Evolutionary conservation across 2,888 invertebrate genomes (phyloP).

Genomic region (Diaprepes abbreviatus): DNA sequence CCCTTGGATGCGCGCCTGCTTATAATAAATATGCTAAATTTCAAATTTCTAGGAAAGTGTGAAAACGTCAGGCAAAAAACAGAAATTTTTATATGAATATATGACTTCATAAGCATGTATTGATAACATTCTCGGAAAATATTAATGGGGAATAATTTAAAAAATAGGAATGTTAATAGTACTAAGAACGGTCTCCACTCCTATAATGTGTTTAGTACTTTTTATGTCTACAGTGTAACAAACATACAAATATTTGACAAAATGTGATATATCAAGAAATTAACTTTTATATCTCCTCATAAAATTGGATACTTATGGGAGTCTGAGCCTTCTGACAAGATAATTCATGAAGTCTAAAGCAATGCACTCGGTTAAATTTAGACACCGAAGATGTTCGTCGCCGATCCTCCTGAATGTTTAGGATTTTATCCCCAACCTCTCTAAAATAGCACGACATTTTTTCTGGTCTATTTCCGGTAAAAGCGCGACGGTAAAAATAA

Average conservation of each 20-base stretch:
- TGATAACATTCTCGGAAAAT: too few relatives aligned
- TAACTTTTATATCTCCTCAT: not conserved
- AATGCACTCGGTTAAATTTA: slow-evolving; percentile 15
- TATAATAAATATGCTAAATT: too few relatives aligned
- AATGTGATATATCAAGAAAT: not conserved
- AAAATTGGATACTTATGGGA: not conserved
- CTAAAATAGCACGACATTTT: slow-evolving; percentile 29
- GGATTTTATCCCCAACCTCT: slow-evolving; percentile 12
- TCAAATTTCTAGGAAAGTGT: too few relatives aligned
- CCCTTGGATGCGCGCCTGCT: too few relatives aligned
- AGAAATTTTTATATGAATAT: too few relatives aligned
- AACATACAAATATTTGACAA: not conserved
- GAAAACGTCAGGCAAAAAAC: too few relatives aligned
- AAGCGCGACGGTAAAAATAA: slow-evolving; percentile 27
- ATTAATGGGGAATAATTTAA: too few relatives aligned
- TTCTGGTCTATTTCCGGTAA: slow-evolving; percentile 28
- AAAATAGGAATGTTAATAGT: too few relatives aligned
- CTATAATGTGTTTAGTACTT: too few relatives aligned
- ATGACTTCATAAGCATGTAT: too few relatives aligned
- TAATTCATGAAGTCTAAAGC: not conserved
- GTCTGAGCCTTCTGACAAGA: not conserved
- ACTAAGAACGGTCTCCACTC: too few relatives aligned
- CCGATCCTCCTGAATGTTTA: slow-evolving; percentile 1
- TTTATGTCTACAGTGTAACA: too few relatives aligned
- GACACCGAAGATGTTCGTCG: slow-evolving; percentile 14